Percentiles rank a stretch among this genome's conserved stretches.
phyloP scores from a whole-genome alignment of 1,140 invertebrate species.

The Drosophila navojoa region DNA sequence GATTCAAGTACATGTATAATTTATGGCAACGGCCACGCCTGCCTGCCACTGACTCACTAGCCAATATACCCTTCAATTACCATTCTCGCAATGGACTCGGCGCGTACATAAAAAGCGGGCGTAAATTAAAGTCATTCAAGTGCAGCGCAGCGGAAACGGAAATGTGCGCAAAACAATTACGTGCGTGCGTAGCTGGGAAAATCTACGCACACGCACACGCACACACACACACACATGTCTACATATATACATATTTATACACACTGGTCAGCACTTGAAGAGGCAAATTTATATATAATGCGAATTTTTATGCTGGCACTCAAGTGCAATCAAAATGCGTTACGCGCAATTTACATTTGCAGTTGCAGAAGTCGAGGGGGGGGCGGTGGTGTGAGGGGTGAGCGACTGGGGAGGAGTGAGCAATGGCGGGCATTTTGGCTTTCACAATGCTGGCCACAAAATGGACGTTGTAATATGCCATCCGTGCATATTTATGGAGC shows the following conservation, averaged over 20 bases:
- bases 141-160: conserved; percentile 76
- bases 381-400: too few relatives aligned
- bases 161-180: conserved; percentile 77
- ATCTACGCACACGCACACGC: neutral
- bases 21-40: too few relatives aligned
- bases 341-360: conserved; percentile 70
- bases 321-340: conserved; percentile 77
- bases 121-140: conserved; percentile 75
- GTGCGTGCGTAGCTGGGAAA: conserved; percentile 27
- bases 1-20: too few relatives aligned
- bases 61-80: neutral
- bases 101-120: conserved; percentile 55
- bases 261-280: conserved; percentile 58
- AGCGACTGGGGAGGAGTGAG: too few relatives aligned
- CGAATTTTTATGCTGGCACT: conserved; percentile 71
- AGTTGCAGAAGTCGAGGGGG: conserved; percentile 23
- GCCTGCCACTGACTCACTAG: too few relatives aligned
- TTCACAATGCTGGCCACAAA: conserved; percentile 58
- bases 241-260: conserved; percentile 29
- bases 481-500: conserved; percentile 37
- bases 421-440: neutral
- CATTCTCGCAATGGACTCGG: neutral
- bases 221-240: conserved; percentile 8
- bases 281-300: conserved; percentile 72
- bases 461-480: conserved; percentile 65